These are phyloP conservation scores for Stictocephala bisonia DNA, from an alignment of 2,888 invertebrate genomes.

Conservation along the genomic window DNA sequence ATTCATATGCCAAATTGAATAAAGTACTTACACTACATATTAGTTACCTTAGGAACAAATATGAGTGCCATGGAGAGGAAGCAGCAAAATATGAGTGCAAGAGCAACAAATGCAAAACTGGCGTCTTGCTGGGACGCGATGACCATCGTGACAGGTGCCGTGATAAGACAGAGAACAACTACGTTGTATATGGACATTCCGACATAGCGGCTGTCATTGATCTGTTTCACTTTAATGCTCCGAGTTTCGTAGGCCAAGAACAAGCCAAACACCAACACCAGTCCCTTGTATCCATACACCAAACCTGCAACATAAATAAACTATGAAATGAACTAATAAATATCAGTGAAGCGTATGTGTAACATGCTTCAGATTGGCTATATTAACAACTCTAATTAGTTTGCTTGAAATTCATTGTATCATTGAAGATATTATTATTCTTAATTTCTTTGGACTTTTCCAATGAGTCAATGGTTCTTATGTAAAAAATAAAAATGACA, in stretches of 20 bases:
- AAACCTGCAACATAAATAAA: conserved; percentile 73
- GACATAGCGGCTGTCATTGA: conserved; percentile 98
- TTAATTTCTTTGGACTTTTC: too few species aligned
- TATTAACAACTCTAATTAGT: background rate
- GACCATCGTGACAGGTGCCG: conserved; percentile 97
- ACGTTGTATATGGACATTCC: conserved; percentile 99
- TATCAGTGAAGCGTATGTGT: too few species aligned
- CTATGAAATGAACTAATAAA: background rate
- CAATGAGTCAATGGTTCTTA: too few species aligned
- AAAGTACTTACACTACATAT: conserved; percentile 58
- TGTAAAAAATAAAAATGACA: too few species aligned
- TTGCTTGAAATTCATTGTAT: too few species aligned
- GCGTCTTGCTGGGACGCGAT: conserved; percentile 98
- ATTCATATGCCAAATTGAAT: too few species aligned
- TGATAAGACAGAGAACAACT: conserved; percentile 96
- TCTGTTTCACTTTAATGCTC: conserved; percentile 95
- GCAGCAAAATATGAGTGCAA: conserved; percentile 97
- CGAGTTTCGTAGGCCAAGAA: conserved; percentile 99
- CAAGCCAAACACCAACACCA: conserved; percentile 95
- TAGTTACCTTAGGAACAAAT: conserved; percentile 99
- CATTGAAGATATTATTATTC: too few species aligned
- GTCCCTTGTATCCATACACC: conserved; percentile 96
- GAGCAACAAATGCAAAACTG: conserved; percentile 94
- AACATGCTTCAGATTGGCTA: too few species aligned
- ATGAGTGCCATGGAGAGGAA: conserved; percentile 98